Percentiles rank a stretch among this genome's conserved stretches.
Conservation (phyloP, 2,113 vertebrate species). For the Gymnobelideus leadbeateri region DNA sequence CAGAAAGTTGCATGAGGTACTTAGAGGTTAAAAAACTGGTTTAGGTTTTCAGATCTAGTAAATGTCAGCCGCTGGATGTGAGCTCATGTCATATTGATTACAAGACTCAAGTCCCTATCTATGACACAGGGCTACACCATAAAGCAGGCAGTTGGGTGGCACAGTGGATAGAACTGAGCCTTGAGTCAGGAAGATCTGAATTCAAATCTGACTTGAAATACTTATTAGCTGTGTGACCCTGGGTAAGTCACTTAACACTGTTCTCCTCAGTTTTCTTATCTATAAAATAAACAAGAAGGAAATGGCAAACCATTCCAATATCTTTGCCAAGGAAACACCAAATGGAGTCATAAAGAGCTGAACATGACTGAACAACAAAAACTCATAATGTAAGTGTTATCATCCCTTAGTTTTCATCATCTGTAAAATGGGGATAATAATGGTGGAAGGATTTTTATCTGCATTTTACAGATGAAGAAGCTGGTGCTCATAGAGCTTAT, state of each 20-base stretch:
- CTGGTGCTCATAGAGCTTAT: neutral
- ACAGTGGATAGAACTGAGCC: neutral
- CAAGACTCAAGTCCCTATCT: neutral
- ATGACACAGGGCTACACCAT: neutral
- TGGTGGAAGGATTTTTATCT: neutral
- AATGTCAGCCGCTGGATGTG: neutral
- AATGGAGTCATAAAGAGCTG: no score
- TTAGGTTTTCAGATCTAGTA: neutral
- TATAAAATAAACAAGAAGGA: no score
- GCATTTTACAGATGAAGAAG: neutral
- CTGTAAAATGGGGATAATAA: neutral
- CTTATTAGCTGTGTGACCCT: neutral
- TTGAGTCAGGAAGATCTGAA: neutral
- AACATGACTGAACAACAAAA: no score
- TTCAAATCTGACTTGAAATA: neutral
- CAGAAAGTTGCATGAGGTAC: neutral
- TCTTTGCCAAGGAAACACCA: no score
- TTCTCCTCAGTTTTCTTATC: no score
- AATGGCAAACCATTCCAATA: no score
- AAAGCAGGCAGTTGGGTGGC: no score
- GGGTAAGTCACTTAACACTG: neutral
- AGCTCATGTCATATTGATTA: neutral
- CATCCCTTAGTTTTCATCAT: neutral
- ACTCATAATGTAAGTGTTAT: neutral
- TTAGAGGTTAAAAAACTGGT: neutral